Evolutionary conservation across 2,888 invertebrate genomes (phyloP), one percentile per base, ranked within the genome.

Genomic region (Cetonia aurata): DNA sequence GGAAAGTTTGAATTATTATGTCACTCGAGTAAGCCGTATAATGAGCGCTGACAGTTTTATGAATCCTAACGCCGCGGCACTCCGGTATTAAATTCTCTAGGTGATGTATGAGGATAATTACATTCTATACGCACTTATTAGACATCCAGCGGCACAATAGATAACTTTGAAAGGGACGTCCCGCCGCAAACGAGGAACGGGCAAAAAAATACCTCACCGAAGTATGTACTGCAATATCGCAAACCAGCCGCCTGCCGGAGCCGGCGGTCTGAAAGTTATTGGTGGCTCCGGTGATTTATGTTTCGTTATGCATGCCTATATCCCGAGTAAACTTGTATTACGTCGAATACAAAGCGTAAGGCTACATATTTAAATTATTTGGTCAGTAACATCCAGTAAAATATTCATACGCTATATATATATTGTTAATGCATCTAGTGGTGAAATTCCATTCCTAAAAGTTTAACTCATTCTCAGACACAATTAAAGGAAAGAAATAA

Each of bases 21-120:
- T 48, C 48, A 48, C 48, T 17, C 15, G 15, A 13, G 48, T 48
- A 15, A 48, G 48, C 48, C 48, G 48, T 48, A 48, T 48, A 48
- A 48, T 48, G 48, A 48, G 48, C 48, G 48, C 48, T 48, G 48
- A 48, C 48, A 48, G 48, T 48, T 48, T 48, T 48, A 48, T 48
- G 48, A 48, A 48, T 48, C 48, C 48, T 13, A 17, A 17, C 48
- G 48, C 48, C 3, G 37, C 15, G 33, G 37, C 56, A 44, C 72
- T 67, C 71, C 62, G 67, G 73, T 74, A 74, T 74, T 74, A 74
- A 74, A 74, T 74, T 74, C 74, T 74, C 69, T 53, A 71, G 72
- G 70, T 74, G 73, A 74, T 74, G 53, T 72, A 74, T 73, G 67
- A 70, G 48, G 57, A 72, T 70, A 73, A 74, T 71, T 71, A 73